Evolutionary conservation across 2,888 invertebrate genomes (phyloP).

Genomic region (Nephrotoma appendiculata): DNA sequence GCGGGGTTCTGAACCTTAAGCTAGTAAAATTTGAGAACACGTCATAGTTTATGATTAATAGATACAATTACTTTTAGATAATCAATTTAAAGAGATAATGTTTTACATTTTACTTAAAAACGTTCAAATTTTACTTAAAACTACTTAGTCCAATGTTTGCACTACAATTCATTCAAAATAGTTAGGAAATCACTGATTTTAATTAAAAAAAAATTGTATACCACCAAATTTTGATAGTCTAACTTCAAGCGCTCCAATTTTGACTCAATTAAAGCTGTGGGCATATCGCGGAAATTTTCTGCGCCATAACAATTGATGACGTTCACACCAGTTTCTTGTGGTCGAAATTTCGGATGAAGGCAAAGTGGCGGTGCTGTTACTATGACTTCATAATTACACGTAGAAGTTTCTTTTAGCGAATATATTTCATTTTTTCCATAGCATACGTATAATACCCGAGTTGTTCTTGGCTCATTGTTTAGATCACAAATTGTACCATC

Average conservation of each 20-base stretch:
- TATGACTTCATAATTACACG: conserved; percentile 87
- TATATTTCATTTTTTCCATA: conserved; percentile 86
- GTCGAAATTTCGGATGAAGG: conserved; percentile 73
- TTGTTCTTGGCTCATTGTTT: conserved; percentile 66
- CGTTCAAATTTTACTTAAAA: too few species aligned
- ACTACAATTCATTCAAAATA: background rate
- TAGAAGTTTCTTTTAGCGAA: conserved; percentile 82
- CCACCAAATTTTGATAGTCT: conserved; percentile 42
- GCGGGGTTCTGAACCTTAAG: too few species aligned
- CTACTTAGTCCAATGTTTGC: too few species aligned
- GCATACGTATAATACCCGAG: conserved; percentile 78
- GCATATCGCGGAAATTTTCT: background rate
- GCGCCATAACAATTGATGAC: conserved; percentile 46
- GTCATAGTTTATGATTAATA: too few species aligned
- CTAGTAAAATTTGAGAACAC: too few species aligned
- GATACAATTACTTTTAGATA: too few species aligned
- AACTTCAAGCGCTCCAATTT: conserved; percentile 55
- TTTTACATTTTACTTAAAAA: too few species aligned
- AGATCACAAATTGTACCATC: conserved; percentile 89
- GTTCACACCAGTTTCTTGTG: conserved; percentile 62
- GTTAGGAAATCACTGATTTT: background rate
- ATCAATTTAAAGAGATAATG: too few species aligned
- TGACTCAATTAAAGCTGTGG: conserved; percentile 29
- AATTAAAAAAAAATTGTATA: conserved; percentile 16
- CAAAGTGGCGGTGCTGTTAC: conserved; percentile 80